Percentiles rank a stretch among this genome's conserved stretches.
Evolutionary conservation across 2,797 vertebrate species (phyloP).

Genomic region (Pelodytes ibericus): DNA sequence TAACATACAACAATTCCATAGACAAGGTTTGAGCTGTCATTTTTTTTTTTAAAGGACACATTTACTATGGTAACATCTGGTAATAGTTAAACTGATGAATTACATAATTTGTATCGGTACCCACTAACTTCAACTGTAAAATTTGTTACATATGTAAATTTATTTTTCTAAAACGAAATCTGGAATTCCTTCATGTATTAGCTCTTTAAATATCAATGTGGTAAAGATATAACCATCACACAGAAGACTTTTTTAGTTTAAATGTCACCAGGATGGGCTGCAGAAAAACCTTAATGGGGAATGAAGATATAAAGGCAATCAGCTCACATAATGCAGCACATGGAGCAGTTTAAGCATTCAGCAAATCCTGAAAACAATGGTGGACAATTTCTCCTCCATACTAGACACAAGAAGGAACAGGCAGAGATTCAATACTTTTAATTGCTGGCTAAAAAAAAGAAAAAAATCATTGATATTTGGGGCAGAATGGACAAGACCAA

Average conservation of each 20-base stretch:
- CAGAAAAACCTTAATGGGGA: not conserved
- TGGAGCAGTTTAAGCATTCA: too few relatives aligned
- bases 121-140: not conserved
- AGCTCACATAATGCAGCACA: too few relatives aligned
- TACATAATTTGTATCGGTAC: not conserved
- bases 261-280: not conserved
- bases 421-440: conserved; percentile 21
- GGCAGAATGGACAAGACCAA: conserved; percentile 10
- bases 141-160: not conserved
- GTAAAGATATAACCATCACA: not conserved
- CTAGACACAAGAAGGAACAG: too few relatives aligned
- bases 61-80: too few relatives aligned
- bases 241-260: not conserved
- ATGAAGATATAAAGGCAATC: too few relatives aligned
- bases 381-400: too few relatives aligned
- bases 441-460: not conserved
- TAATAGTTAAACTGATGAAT: too few relatives aligned
- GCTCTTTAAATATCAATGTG: not conserved
- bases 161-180: not conserved
- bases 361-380: too few relatives aligned
- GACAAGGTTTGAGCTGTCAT: too few relatives aligned
- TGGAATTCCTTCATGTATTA: not conserved
- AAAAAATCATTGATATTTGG: too few relatives aligned
- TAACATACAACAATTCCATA: too few relatives aligned
- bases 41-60: too few relatives aligned